Base-by-base conservation (phyloP, 1,140 invertebrate genomes). In the Ditylenchus dipsaci region DNA sequence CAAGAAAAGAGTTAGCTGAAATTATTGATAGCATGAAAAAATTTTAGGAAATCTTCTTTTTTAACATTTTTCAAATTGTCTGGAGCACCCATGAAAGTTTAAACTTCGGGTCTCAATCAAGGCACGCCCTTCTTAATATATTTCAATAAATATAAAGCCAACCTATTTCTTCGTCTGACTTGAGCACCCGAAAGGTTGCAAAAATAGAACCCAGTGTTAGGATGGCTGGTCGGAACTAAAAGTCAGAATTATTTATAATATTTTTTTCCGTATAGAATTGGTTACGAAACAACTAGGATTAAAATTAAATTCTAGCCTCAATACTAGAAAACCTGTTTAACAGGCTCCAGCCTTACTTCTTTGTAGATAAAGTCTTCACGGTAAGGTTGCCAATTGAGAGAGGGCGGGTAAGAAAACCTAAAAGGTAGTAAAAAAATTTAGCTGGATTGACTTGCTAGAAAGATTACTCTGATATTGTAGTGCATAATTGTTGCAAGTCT, bases 131-230 rank as follows among this genome's bases (percentile, higher is more conserved):
- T n/a, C n/a, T n/a, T n/a, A n/a, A n/a, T n/a, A 5, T 38, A 38
- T 38, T 38, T 5, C 33, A 38, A 38, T 5, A 38, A 38, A 38
- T 38, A 38, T 38, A 38, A 11, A 38, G 33, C 33, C 27, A 9
- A 38, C 69, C 69, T n/a, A 68, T 68, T 64, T 74, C 73, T 42
- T 74, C 72, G 21, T 70, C 62, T n/a, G 73, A 61, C 33, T 63
- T 72, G 5, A 75, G 29, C 21, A 74, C 73, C 23, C 72, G 76
- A 70, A 75, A 74, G n/a, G 47, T 58, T 1, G 72, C 75, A 38
- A 63, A 74, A 29, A 74, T 63, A n/a, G 72, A 77, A 15, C 66
- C 72, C 15, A 74, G 38, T 0, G 72, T 75, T 0, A 74, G 42
- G 21, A 74, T 75, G 38, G 72, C 74, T 11, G 72, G 74, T 29